Conservation (phyloP, 2,797 vertebrate species). For the Trachurus trachurus region DNA sequence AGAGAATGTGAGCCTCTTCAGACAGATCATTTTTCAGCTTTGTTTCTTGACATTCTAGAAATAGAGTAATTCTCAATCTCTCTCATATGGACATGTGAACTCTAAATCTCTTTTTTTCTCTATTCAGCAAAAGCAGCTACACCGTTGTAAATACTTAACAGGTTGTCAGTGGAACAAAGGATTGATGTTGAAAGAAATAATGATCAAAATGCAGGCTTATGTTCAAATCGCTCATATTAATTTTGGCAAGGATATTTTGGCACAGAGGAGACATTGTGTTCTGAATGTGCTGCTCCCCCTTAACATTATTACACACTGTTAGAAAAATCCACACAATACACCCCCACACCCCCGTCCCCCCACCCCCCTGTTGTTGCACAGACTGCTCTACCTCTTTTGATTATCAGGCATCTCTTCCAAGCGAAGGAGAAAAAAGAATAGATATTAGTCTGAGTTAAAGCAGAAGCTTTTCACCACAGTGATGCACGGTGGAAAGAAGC, state of each 20-base stretch:
- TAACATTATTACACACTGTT: constrained; percentile 49
- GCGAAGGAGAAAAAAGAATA: constrained; percentile 15
- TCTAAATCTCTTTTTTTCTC: constrained; percentile 26
- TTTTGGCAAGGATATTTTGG: constrained; percentile 58
- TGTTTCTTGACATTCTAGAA: constrained; percentile 44
- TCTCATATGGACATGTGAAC: constrained; percentile 57
- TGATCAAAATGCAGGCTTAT: constrained; percentile 61
- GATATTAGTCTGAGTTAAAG: constrained; percentile 24
- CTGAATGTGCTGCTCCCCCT: constrained; percentile 30
- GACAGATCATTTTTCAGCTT: constrained; percentile 69
- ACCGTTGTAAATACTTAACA: constrained; percentile 53
- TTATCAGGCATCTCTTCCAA: constrained; percentile 19
- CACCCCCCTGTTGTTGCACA: constrained; percentile 4
- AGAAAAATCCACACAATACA: constrained; percentile 36
- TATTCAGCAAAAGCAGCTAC: constrained; percentile 58
- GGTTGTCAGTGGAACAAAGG: constrained; percentile 50
- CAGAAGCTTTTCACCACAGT: constrained; percentile 26
- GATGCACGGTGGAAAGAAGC: constrained; percentile 36
- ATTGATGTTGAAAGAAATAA: constrained; percentile 48
- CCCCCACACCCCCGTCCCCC: background rate
- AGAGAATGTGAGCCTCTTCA: constrained; percentile 59
- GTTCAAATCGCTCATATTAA: constrained; percentile 58
- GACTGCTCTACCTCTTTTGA: constrained; percentile 24
- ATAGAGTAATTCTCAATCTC: constrained; percentile 39
- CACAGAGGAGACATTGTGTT: constrained; percentile 45